Conservation (phyloP, 2,797 vertebrate genomes). For the Pyrocephalus nanus region DNA sequence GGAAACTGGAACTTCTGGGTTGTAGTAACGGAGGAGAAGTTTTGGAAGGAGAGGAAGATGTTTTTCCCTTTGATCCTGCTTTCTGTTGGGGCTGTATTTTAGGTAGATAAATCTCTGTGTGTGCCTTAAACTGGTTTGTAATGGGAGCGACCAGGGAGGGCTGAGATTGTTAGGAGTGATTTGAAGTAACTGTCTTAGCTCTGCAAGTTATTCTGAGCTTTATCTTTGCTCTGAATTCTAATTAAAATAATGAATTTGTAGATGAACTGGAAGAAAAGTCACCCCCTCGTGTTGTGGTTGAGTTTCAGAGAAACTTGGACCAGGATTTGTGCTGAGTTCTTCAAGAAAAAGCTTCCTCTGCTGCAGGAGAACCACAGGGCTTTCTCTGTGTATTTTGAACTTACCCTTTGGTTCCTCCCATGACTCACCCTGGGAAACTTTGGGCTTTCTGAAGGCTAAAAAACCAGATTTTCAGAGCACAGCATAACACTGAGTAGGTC, state of each 20-base stretch:
- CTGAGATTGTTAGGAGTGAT: neutral
- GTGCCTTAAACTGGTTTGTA: neutral
- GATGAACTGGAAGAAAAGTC: neutral
- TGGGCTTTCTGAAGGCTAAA: neutral
- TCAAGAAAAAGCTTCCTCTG: neutral
- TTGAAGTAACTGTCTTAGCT: neutral
- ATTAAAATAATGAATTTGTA: neutral
- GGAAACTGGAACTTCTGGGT: neutral
- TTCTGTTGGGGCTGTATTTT: neutral
- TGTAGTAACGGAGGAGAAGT: neutral
- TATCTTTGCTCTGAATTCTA: neutral
- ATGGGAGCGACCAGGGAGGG: neutral
- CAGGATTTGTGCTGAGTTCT: accelerated
- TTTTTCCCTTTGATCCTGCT: neutral
- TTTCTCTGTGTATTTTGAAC: neutral
- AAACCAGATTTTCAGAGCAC: neutral
- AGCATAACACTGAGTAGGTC: neutral
- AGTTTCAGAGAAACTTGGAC: neutral
- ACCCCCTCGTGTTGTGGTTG: neutral
- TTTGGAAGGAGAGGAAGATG: neutral
- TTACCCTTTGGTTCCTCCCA: neutral
- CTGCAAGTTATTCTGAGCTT: neutral
- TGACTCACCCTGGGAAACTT: neutral
- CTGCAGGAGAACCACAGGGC: neutral
- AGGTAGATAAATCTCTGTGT: neutral